Evolutionary conservation across 1,140 invertebrate species (phyloP).

Genomic region (Zaprionus ornatus): DNA sequence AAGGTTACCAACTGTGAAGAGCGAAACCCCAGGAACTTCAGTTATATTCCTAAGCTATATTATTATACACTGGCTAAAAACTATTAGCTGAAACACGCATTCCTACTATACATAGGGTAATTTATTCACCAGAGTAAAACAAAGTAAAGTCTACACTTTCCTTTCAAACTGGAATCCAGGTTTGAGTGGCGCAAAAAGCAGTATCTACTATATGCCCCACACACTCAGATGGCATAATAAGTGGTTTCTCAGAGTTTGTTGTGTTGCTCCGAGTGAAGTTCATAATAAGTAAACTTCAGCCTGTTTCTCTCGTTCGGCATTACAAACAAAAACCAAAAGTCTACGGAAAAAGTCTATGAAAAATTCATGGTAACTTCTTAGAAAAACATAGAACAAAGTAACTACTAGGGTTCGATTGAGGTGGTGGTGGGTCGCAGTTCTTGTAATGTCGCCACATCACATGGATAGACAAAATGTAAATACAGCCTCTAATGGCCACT

Average conservation of each 20-base stretch:
- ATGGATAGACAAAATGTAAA: constrained; percentile 68
- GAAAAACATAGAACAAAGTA: constrained; percentile 14
- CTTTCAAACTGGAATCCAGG: not conserved
- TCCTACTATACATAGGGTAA: too few species aligned
- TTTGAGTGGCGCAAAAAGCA: not conserved
- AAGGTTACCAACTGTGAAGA: too few species aligned
- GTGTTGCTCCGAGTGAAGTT: not conserved
- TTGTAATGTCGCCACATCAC: constrained; percentile 45
- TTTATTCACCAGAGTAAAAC: too few species aligned
- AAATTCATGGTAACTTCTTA: constrained; percentile 55
- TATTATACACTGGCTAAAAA: too few species aligned
- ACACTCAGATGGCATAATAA: not conserved
- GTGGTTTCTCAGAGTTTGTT: not conserved
- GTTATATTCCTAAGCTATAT: too few species aligned
- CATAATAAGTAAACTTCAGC: not conserved
- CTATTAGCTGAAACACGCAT: too few species aligned
- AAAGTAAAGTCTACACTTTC: too few species aligned
- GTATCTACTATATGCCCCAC: not conserved
- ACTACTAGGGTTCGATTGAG: constrained; percentile 10
- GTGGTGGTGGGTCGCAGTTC: constrained; percentile 9
- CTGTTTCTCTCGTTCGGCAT: not conserved
- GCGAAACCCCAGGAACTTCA: too few species aligned
- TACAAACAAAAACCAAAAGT: constrained; percentile 24
- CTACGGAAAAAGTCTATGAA: constrained; percentile 32
- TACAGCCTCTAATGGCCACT: constrained; percentile 66